These are phyloP conservation scores for Andrena bucephala DNA, from an alignment of 2,888 invertebrate species.

Conservation along the genomic window DNA sequence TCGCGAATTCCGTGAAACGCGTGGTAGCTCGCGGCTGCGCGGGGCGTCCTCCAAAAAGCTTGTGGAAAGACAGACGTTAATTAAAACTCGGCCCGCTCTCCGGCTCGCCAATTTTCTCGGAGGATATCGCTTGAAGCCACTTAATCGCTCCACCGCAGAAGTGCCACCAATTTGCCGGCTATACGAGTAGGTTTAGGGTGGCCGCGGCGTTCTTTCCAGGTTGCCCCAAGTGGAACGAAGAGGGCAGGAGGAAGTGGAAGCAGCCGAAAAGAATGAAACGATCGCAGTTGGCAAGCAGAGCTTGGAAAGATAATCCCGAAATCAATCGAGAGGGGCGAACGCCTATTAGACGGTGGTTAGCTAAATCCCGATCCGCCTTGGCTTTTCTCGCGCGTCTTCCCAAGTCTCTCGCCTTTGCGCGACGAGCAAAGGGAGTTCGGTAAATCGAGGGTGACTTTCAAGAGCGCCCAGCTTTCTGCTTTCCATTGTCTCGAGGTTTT, in stretches of 20 bases:
- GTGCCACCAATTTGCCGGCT: constrained; percentile 81
- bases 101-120: constrained; percentile 72
- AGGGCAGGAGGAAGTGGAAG: constrained; percentile 48
- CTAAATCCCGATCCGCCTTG: constrained; percentile 43
- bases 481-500: too few species aligned
- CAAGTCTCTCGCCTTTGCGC: not conserved
- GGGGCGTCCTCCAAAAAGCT: constrained; percentile 35
- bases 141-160: constrained; percentile 82
- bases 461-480: too few species aligned
- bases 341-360: constrained; percentile 64
- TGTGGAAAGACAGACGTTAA: constrained; percentile 69
- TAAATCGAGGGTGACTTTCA: too few species aligned
- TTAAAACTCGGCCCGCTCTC: constrained; percentile 68
- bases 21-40: not conserved
- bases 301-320: constrained; percentile 75
- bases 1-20: not conserved
- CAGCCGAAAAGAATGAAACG: constrained; percentile 72
- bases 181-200: constrained; percentile 70
- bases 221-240: constrained; percentile 55
- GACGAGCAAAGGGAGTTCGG: too few species aligned
- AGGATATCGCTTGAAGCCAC: constrained; percentile 80
- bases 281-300: constrained; percentile 81
- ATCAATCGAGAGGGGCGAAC: constrained; percentile 75
- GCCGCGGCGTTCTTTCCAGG: constrained; percentile 63
- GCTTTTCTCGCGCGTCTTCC: not conserved